Evolutionary conservation across 2,888 invertebrate genomes (phyloP), one percentile per base, ranked within the genome.

Genomic region (Carpatolechia fugitivella): DNA sequence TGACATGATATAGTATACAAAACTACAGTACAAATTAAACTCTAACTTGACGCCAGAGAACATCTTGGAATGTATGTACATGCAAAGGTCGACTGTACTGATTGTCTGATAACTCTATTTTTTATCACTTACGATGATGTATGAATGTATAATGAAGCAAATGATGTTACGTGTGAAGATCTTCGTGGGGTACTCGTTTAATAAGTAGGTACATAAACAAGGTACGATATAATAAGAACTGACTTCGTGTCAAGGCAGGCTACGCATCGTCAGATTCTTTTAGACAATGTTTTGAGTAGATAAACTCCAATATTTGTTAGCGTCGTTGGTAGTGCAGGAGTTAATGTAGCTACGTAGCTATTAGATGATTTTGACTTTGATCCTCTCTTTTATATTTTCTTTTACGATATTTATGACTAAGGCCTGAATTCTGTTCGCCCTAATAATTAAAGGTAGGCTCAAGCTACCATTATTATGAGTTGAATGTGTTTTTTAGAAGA

Each of bases 1-100:
- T 82, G 83, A 82, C 66, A 63, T 70, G 78, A 67, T 71, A 29
- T 20, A 5, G 7, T 20, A 44, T 24, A 41, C 18, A 41, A 11
- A 41, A 8, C 11, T 8, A 7, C 7, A 41, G 10, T 41, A 18
- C 38, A 16, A 38, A 16, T 8, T 14, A 0, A 38, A 38, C 38
- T 5, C 16, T 38, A 38, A 16, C 18, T 8, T 10, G 18, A 41
- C 2, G 40, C 3, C 20, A 11, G 20, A 41, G 11, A 10, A 41
- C 18, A 1, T 18, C 24, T 24, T 24, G 24, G 24, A 24, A 41
- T 18, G 40, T 20, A 41, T 11, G 16, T 38, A 4, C 18, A n/a
- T 38, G 40, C 18, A 24, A 24, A 24, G 24, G 24, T 20, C 18
- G 40, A 41, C 40, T 18, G 40, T 41, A 41, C 11, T 18, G 40